Conservation (phyloP, 1,140 invertebrate genomes). For the Zaprionus tsacasi region DNA sequence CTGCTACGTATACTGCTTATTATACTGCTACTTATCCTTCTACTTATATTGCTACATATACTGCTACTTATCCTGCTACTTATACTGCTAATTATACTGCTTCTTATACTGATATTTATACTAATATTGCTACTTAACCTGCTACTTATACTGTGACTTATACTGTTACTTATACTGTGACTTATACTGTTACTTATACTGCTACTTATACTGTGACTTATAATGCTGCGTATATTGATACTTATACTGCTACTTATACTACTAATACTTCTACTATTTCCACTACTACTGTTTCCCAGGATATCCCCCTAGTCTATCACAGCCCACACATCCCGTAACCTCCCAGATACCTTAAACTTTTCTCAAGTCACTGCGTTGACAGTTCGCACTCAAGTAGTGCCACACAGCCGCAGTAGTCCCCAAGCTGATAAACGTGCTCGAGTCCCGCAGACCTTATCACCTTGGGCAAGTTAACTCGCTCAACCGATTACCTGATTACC, state of each 20-base stretch:
- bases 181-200: background rate
- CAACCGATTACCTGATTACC: conserved; percentile 21
- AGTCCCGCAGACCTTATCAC: conserved; percentile 23
- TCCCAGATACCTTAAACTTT: background rate
- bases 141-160: background rate
- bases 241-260: background rate
- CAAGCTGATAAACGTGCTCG: conserved; percentile 12
- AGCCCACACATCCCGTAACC: background rate
- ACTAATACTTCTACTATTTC: background rate
- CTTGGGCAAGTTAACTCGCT: conserved; percentile 22
- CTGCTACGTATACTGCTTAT: background rate
- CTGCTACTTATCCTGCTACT: background rate
- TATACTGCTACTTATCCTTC: background rate
- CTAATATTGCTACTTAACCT: too few species aligned
- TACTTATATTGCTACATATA: background rate
- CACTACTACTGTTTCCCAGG: background rate
- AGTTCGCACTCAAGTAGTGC: conserved; percentile 19
- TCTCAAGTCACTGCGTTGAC: background rate
- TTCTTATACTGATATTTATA: background rate
- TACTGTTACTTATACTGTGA: background rate
- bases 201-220: background rate
- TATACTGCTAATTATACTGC: background rate
- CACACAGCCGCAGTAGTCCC: background rate
- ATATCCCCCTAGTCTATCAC: background rate
- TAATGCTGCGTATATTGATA: background rate